Evolutionary conservation across 2,888 invertebrate genomes (phyloP), one percentile per base, ranked within the genome.

Genomic region (Saturnia pavonia): DNA sequence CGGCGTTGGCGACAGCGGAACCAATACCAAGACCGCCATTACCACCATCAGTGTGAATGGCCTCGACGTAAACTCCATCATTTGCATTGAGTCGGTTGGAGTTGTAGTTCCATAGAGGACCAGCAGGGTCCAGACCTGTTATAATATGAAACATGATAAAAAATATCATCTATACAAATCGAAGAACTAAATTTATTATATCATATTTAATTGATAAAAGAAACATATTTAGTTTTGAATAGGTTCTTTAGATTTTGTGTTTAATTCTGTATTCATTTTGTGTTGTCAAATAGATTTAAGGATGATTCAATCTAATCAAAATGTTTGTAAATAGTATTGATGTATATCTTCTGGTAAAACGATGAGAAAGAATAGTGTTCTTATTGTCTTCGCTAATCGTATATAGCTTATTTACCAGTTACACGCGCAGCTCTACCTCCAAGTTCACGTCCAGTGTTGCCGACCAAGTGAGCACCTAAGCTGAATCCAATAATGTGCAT

Each of bases 41-140:
- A 68, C 85, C 85, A 1, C 95, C 90, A 16, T 91, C 94, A 51
- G 95, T 95, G 71, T 91, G 91, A 48, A 91, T 88, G 45, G 82
- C 89, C 71, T 91, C 90, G 0, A 90, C 90, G 73, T 89, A 90
- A 0, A 81, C 65, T 1, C 79, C 90, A 48, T 95, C 95, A 14
- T 89, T 71, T 0, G 77, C 27, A 0, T 70, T 76, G 0, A 91
- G 67, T 4, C 85, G 80, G 68, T 86, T 76, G 7, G 76, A 66
- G 77, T 85, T 89, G 3, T 70, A 66, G 71, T 78, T 80, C 89
- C 89, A 90, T 73, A 88, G 77, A 25, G 89, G 89, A 16, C 89
- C 89, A 72, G 90, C 89, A 0, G 91, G 90, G 71, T 91, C 91
- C 67, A 91, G 76, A 74, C 83, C 91, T 91, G 57, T 57, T 57